Conservation (phyloP, 2,113 vertebrate species). For the Heptranchias perlo region DNA sequence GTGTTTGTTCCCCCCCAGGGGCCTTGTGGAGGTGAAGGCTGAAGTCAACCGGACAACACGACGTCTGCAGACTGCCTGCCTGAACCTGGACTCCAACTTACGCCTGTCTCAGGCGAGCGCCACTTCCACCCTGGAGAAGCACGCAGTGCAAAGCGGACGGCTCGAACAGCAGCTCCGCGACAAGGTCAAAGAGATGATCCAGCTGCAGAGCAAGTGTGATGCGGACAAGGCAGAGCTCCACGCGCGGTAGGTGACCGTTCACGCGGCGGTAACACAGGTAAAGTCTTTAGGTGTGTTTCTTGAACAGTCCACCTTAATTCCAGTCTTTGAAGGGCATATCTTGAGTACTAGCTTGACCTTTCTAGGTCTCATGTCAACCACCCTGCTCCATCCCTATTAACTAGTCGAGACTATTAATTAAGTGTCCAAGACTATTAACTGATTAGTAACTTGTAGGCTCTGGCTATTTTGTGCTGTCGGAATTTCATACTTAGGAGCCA, state of each 20-base stretch:
- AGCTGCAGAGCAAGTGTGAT: constrained; percentile 65
- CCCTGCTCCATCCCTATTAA: not conserved
- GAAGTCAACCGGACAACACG: constrained; percentile 53
- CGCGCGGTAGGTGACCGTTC: constrained; percentile 58
- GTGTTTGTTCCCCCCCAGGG: constrained; percentile 52
- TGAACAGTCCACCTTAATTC: not conserved
- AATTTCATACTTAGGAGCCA: not conserved
- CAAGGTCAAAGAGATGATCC: constrained; percentile 63
- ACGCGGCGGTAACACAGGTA: not conserved
- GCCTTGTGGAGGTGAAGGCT: constrained; percentile 58
- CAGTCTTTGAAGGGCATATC: not conserved
- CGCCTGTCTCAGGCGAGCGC: constrained; percentile 45
- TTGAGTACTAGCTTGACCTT: not conserved
- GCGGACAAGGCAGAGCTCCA: constrained; percentile 68
- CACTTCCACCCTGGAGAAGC: constrained; percentile 47
- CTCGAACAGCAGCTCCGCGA: constrained; percentile 62
- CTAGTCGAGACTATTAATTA: not conserved
- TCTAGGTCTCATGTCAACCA: not conserved
- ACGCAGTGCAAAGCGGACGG: constrained; percentile 40
- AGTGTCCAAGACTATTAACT: not conserved
- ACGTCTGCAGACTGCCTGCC: constrained; percentile 60
- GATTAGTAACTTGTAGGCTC: not conserved
- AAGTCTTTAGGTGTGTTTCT: not conserved
- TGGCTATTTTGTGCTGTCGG: not conserved
- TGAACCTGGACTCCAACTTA: constrained; percentile 55